Evolutionary conservation across 30 jellyfish, hydroid and myxozoan species (phyloP).

Genomic region (Rhopilema esculentum): DNA sequence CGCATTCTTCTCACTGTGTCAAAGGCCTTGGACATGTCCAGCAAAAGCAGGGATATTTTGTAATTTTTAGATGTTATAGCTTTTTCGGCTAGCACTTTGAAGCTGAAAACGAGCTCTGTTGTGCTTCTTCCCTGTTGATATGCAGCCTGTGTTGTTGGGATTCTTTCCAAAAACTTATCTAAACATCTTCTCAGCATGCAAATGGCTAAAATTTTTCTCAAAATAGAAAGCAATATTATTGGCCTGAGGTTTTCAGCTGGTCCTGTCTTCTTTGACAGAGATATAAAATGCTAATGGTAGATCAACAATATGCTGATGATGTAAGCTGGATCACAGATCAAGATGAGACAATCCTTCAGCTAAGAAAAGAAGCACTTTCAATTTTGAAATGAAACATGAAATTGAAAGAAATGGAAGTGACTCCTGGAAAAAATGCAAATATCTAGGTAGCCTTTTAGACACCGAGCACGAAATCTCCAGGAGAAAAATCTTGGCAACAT

Average conservation of each 20-base stretch:
- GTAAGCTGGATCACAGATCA: background rate
- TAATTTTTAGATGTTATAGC: conserved; percentile 35
- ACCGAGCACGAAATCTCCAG: background rate
- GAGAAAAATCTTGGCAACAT: too few relatives aligned
- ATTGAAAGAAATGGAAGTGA: background rate
- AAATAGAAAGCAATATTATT: conserved; percentile 29
- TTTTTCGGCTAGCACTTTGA: conserved; percentile 36
- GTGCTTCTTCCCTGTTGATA: conserved; percentile 57
- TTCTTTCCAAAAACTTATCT: background rate
- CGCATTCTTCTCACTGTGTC: conserved; percentile 39
- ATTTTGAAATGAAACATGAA: background rate
- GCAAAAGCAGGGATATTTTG: conserved; percentile 13
- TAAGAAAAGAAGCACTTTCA: background rate
- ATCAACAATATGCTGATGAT: background rate
- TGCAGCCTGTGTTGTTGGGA: conserved; percentile 68
- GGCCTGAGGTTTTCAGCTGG: conserved; percentile 55
- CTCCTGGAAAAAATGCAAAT: conserved; percentile 5
- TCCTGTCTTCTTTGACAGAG: conserved; percentile 63
- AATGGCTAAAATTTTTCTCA: conserved; percentile 53
- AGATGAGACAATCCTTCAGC: too few relatives aligned
- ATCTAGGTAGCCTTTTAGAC: background rate
- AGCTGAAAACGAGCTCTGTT: conserved; percentile 41
- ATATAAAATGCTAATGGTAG: too few relatives aligned
- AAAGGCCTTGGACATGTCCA: conserved; percentile 55
- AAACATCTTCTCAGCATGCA: conserved; percentile 36